Evolutionary conservation across 2,797 vertebrate genomes (phyloP), one percentile per base, ranked within the genome.

Genomic region (Lateolabrax maculatus): DNA sequence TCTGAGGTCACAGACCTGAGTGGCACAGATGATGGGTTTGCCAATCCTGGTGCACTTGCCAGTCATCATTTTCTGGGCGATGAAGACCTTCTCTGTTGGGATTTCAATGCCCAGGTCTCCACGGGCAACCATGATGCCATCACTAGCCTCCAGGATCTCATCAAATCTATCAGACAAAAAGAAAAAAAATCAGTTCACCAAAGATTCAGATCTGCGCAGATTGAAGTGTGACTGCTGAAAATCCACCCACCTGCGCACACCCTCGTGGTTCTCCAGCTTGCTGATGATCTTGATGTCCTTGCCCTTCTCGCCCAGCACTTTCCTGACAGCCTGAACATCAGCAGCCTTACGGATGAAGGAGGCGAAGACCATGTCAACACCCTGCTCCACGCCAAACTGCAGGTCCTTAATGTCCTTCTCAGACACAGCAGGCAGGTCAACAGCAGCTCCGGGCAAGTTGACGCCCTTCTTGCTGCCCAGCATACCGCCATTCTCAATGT

Each of bases 51-150:
- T 98, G 95, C 98, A 99, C 21, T 95, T 96, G 25, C 97, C 97
- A 7, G 99, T 99, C 98, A 99, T 98, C 98, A 99, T 99, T 93
- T 99, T 99, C 93, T 99, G 98, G 53, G 98, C 98, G 0, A 99
- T 86, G 90, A 99, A 99, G 79, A 99, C 98, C 86, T 99, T 99
- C 88, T 99, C 98, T 68, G 97, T 97, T 0, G 98, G 98, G 91
- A 99, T 99, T 94, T 99, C 98, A 0, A 99, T 99, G 29, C 98
- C 98, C 65, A 99, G 94, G 84, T 99, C 98, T 46, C 98, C 98
- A 1, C 98, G 98, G 55, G 98, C 98, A 72, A 99, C 98, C 98
- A 99, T 99, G 89, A 99, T 99, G 67, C 98, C 98, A 87, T 99
- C 98, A 0, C 98, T 99, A 66, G 96, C 97, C 89, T 99, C 98